phyloP scores from a whole-genome alignment of 2,888 invertebrate genomes.

The Thymelicus sylvestris region DNA sequence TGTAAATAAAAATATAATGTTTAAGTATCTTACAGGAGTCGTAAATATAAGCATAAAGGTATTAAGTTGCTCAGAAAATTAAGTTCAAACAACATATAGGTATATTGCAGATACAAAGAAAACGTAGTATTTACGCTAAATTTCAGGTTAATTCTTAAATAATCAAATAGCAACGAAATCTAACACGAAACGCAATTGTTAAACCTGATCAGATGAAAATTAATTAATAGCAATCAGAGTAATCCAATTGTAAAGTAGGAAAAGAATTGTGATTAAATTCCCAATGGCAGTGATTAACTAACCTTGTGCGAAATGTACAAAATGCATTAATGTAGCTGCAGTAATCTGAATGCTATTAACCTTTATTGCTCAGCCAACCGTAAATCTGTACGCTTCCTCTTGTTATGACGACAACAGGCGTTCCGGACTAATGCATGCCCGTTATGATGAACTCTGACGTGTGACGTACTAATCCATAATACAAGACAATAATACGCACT shows the following conservation, averaged over 20 bases:
- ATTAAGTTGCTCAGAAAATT: too few species aligned
- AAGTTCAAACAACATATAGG: too few species aligned
- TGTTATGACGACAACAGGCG: constrained; percentile 12
- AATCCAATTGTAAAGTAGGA: not conserved
- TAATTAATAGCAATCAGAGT: not conserved
- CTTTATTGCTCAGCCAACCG: constrained; percentile 14
- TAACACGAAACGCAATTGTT: too few species aligned
- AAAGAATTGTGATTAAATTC: not conserved
- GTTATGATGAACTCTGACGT: not conserved
- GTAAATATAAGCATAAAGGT: too few species aligned
- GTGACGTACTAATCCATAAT: not conserved
- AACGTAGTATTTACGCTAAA: too few species aligned
- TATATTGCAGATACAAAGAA: too few species aligned
- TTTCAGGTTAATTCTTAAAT: too few species aligned
- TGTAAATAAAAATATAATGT: too few species aligned
- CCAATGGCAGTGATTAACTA: not conserved
- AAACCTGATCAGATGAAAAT: too few species aligned
- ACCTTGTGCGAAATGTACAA: not conserved
- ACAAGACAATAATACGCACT: too few species aligned
- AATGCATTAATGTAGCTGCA: constrained; percentile 12
- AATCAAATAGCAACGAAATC: too few species aligned
- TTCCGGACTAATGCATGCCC: constrained; percentile 14
- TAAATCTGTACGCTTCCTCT: constrained; percentile 21
- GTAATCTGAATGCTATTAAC: constrained; percentile 14
- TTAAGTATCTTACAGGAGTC: too few species aligned